A percentile compares a stretch with the other conserved stretches of the same genome.
phyloP scores from a whole-genome alignment of 2,888 invertebrate species.

The Junonia oenone region DNA sequence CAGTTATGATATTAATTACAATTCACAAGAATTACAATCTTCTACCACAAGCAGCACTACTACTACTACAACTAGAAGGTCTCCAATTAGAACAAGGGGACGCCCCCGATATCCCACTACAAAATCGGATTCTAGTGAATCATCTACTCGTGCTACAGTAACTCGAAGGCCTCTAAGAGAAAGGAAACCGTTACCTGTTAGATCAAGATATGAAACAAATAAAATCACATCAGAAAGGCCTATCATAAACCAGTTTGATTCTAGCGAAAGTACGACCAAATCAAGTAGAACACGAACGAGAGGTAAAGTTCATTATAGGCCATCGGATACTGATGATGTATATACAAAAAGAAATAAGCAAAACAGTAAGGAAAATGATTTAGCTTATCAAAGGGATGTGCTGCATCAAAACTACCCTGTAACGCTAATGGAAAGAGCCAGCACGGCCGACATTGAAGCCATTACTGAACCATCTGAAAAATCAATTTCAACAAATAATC shows the following conservation, averaged over 20 bases:
- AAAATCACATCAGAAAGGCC: conserved; percentile 60
- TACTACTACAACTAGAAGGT: conserved; percentile 58
- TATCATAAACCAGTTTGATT: conserved; percentile 46
- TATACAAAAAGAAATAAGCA: conserved; percentile 49
- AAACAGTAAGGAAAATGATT: conserved; percentile 53
- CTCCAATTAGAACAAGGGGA: conserved; percentile 52
- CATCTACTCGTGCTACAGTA: conserved; percentile 52
- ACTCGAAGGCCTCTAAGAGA: conserved; percentile 76
- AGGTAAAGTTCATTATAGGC: conserved; percentile 75
- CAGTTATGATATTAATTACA: conserved; percentile 44
- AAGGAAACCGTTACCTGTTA: conserved; percentile 63
- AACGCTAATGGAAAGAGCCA: conserved; percentile 70
- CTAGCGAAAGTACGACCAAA: conserved; percentile 57
- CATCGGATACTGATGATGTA: conserved; percentile 57
- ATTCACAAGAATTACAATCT: conserved; percentile 41
- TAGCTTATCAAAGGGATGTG: conserved; percentile 82
- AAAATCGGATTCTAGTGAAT: conserved; percentile 62
- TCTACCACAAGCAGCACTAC: conserved; percentile 54
- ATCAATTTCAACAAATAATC: conserved; percentile 41
- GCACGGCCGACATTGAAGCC: conserved; percentile 69
- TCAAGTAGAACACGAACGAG: conserved; percentile 60
- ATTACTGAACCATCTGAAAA: conserved; percentile 60
- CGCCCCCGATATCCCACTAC: conserved; percentile 65
- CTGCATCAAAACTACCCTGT: conserved; percentile 83
- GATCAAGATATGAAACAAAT: conserved; percentile 62